phyloP scores from a whole-genome alignment of 1,140 invertebrate genomes.

The Cherax quadricarinatus region DNA sequence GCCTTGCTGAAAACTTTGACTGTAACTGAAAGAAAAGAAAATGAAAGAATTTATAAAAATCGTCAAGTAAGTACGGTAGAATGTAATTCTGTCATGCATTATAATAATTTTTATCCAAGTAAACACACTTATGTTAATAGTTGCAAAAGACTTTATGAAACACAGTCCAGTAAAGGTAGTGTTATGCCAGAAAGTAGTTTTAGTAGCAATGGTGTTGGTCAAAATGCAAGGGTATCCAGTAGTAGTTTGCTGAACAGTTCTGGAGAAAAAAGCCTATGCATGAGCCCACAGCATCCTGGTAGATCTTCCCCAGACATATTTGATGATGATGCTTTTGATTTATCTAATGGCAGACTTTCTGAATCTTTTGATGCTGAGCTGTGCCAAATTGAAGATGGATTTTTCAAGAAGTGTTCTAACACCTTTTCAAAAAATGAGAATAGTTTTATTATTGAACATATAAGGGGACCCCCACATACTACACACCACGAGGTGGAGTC shows the following conservation, averaged over 20 bases:
- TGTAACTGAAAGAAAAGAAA: neutral
- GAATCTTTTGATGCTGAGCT: constrained; percentile 2
- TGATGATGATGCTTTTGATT: constrained; percentile 4
- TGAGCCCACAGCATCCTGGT: neutral
- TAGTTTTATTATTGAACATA: neutral
- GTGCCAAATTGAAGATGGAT: neutral
- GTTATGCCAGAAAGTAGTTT: neutral
- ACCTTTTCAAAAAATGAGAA: neutral
- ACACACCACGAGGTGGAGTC: neutral
- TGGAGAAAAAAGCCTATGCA: neutral
- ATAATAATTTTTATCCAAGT: neutral
- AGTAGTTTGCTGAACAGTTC: neutral
- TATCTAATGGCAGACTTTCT: neutral
- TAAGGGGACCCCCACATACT: neutral
- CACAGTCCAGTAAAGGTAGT: neutral
- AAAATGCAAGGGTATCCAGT: neutral
- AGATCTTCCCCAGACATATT: constrained; percentile 12
- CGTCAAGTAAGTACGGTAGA: neutral
- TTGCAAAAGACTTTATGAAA: neutral
- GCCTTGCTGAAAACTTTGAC: neutral
- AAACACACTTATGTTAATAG: neutral
- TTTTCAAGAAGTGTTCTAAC: neutral
- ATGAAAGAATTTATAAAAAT: neutral
- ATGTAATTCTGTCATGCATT: neutral
- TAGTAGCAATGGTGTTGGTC: neutral